phyloP scores from a whole-genome alignment of 2,797 vertebrate genomes.

The Cichlasoma orientale region DNA sequence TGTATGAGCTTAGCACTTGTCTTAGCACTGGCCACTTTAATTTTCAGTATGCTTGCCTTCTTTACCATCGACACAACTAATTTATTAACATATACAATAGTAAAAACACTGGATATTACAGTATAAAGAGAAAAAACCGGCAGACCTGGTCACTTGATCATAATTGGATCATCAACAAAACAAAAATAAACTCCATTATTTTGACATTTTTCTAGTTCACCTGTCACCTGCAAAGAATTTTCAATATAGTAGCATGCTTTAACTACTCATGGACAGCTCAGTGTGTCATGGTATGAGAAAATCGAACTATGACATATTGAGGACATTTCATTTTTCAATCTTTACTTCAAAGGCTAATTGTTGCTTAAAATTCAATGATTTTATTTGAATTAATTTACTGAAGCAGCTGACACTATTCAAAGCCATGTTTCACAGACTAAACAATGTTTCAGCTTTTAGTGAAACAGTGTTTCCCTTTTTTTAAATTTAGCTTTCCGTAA shows the following conservation, averaged over 20 bases:
- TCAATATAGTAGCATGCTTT: no score
- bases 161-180: background rate
- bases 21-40: background rate
- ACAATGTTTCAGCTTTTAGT: background rate
- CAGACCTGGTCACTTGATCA: background rate
- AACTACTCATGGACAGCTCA: background rate
- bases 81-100: background rate
- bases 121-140: background rate
- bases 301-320: background rate
- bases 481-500: background rate
- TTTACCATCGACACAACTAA: background rate
- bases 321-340: background rate
- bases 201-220: background rate
- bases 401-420: background rate
- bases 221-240: background rate
- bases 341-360: background rate
- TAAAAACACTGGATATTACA: background rate
- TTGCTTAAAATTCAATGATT: background rate
- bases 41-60: background rate
- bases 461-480: background rate
- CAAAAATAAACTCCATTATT: background rate
- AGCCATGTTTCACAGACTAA: background rate
- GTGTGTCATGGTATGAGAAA: background rate
- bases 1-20: background rate
- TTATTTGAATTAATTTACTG: background rate